Evolutionary conservation across 1,140 invertebrate species (phyloP).

Genomic region (Drosophila subpulchrella): DNA sequence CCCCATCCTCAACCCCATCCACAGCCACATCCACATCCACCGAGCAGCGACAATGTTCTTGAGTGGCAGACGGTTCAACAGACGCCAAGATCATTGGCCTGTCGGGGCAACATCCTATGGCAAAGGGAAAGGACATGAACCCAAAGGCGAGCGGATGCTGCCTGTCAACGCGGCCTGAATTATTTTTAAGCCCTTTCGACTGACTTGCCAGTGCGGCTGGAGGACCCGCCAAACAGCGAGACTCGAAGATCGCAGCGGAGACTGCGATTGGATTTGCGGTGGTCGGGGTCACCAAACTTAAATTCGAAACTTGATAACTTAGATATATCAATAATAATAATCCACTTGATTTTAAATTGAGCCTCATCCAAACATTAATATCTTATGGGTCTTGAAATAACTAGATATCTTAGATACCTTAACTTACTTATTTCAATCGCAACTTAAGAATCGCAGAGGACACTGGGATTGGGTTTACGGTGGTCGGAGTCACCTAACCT

Average conservation of each 20-base stretch:
- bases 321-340: too few species aligned
- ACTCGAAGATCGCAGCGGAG: neutral
- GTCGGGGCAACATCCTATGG: constrained; percentile 38
- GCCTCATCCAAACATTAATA: too few species aligned
- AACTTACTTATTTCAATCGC: too few species aligned
- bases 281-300: neutral
- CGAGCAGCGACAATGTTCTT: constrained; percentile 14
- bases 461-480: too few species aligned
- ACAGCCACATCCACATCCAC: neutral
- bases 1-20: neutral
- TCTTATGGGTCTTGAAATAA: too few species aligned
- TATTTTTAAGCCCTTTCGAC: constrained; percentile 46
- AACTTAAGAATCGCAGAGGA: too few species aligned
- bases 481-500: too few species aligned
- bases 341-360: too few species aligned
- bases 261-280: neutral
- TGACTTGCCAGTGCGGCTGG: neutral
- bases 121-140: constrained; percentile 59
- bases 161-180: constrained; percentile 29
- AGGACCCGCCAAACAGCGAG: neutral
- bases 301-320: too few species aligned
- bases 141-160: constrained; percentile 31
- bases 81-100: constrained; percentile 57
- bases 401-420: too few species aligned
- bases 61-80: constrained; percentile 41